Evolutionary conservation across 2,797 vertebrate species (phyloP).

Genomic region (Paramormyrops hopkinsi): DNA sequence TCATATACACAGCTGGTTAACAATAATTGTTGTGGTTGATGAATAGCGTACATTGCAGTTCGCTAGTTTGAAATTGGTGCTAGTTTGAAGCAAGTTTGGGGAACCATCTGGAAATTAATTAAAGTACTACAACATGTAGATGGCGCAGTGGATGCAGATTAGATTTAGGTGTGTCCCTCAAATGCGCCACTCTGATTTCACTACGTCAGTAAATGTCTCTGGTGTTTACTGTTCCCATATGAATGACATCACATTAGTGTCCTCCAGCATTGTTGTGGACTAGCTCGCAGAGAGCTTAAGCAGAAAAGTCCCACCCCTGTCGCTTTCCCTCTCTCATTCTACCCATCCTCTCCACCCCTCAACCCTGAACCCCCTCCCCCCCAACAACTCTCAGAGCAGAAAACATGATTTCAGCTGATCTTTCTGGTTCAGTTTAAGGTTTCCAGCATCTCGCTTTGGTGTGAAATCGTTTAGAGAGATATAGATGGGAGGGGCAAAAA

Average conservation of each 20-base stretch:
- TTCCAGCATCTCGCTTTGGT: neutral
- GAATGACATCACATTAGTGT: conserved; percentile 29
- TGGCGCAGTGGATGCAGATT: neutral
- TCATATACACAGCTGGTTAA: neutral
- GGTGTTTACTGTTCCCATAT: conserved; percentile 1
- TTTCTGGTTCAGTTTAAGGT: neutral
- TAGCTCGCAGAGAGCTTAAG: conserved; percentile 19
- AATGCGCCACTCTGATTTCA: neutral
- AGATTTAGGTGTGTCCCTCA: neutral
- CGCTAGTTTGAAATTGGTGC: neutral
- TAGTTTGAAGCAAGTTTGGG: neutral
- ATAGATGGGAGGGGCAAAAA: neutral
- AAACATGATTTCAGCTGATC: neutral
- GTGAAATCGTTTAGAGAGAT: conserved; percentile 10
- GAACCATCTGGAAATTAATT: neutral
- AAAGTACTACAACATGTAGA: neutral
- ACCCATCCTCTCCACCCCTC: neutral
- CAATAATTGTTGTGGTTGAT: neutral
- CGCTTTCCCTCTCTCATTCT: conserved; percentile 12
- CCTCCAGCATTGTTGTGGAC: neutral
- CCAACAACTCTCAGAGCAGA: neutral
- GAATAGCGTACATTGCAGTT: neutral
- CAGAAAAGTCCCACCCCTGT: neutral
- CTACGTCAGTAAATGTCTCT: neutral
- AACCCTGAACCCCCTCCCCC: neutral